Evolutionary conservation across 1,140 invertebrate genomes (phyloP).

Genomic region (Apis florea): DNA sequence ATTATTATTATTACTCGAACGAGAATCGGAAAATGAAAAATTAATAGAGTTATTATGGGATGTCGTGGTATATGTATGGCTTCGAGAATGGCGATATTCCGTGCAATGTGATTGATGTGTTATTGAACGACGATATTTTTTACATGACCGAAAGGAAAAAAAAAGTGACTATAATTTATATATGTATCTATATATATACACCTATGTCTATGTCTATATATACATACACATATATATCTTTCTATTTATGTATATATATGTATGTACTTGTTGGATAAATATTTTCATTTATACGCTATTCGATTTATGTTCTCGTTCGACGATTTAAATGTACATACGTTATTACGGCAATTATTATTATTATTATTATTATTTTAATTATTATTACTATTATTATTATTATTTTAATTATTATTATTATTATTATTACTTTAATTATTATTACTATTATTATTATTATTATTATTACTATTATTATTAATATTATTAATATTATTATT

Average conservation of each 20-base stretch:
- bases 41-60: neutral
- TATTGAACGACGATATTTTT: constrained; percentile 34
- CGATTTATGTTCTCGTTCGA: constrained; percentile 22
- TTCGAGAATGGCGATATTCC: constrained; percentile 34
- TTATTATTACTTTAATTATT: neutral
- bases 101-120: constrained; percentile 49
- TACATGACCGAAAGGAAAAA: neutral
- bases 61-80: neutral
- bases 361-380: neutral
- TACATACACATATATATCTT: neutral
- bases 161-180: constrained; percentile 28
- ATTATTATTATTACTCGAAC: neutral
- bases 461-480: neutral
- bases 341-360: constrained; percentile 9
- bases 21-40: neutral
- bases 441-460: too few relatives aligned
- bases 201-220: neutral
- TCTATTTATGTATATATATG: neutral
- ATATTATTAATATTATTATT: constrained; percentile 1
- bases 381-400: neutral
- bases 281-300: constrained; percentile 37
- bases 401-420: neutral
- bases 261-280: constrained; percentile 26
- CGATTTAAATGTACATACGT: constrained; percentile 17
- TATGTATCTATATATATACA: neutral